These are phyloP conservation scores for Tenualosa ilisha DNA, from an alignment of 2,797 vertebrate species.

Conservation along the genomic window DNA sequence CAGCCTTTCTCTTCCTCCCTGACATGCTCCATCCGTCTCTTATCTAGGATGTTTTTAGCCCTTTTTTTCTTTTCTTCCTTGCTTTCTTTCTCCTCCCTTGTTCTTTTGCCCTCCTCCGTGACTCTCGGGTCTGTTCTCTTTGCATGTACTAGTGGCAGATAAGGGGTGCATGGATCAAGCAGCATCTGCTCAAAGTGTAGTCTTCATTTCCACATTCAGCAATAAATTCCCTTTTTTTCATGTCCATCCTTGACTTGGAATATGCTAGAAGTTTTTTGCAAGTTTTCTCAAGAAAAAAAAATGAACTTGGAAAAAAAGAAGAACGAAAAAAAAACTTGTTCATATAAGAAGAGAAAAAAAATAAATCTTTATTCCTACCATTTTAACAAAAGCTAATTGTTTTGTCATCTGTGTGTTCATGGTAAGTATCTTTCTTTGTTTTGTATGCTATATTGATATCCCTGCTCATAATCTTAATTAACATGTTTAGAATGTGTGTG, in stretches of 20 bases:
- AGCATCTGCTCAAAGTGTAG: constrained; percentile 92
- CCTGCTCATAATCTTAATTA: too few species aligned
- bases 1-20: neutral
- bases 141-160: constrained; percentile 99
- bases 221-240: constrained; percentile 88
- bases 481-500: too few species aligned
- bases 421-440: constrained; percentile 10
- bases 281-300: constrained; percentile 86
- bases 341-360: constrained; percentile 75
- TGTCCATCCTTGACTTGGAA: constrained; percentile 82
- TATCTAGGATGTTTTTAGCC: constrained; percentile 67
- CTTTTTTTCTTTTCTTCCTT: constrained; percentile 62
- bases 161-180: constrained; percentile 98
- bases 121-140: constrained; percentile 55
- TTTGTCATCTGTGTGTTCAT: constrained; percentile 39
- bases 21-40: constrained; percentile 28
- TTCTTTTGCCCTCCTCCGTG: constrained; percentile 11
- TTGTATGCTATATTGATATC: too few species aligned
- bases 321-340: constrained; percentile 76
- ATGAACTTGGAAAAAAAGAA: constrained; percentile 84
- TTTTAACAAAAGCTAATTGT: constrained; percentile 63
- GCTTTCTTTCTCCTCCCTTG: constrained; percentile 33
- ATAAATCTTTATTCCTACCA: constrained; percentile 85
- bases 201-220: constrained; percentile 96
- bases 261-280: constrained; percentile 91